phyloP scores from a whole-genome alignment of 2,888 invertebrate genomes.

The Notodonta ziczac region DNA sequence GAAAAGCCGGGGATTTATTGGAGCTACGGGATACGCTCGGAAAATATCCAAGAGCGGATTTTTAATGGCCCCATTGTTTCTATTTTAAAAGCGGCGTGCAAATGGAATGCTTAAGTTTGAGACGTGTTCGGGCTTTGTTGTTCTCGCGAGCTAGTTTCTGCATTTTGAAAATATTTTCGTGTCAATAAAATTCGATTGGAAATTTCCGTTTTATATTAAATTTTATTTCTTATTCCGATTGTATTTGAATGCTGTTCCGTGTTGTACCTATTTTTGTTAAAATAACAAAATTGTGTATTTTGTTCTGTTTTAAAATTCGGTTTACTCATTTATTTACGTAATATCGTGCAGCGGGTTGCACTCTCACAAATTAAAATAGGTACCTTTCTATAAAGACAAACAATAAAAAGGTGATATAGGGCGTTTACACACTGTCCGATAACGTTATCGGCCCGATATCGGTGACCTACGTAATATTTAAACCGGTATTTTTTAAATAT shows the following conservation, averaged over 20 bases:
- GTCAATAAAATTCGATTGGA: neutral
- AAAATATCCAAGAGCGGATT: constrained; percentile 83
- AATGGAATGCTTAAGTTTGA: constrained; percentile 78
- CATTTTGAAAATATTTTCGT: constrained; percentile 1
- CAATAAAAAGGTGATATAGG: too few species aligned
- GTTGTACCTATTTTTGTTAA: too few species aligned
- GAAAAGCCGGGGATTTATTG: constrained; percentile 83
- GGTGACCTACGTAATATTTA: too few species aligned
- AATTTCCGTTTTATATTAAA: constrained; percentile 1
- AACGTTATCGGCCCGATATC: too few species aligned
- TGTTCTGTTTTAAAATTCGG: too few species aligned
- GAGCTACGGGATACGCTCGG: constrained; percentile 80
- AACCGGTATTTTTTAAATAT: too few species aligned
- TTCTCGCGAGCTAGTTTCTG: neutral
- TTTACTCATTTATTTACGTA: too few species aligned
- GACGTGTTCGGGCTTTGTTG: constrained; percentile 28
- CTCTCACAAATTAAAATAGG: too few species aligned
- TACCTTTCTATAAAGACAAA: too few species aligned
- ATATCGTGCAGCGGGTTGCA: too few species aligned
- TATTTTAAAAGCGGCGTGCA: constrained; percentile 82
- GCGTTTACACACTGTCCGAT: too few species aligned
- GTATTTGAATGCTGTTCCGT: neutral
- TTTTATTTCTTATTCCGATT: neutral
- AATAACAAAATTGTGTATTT: too few species aligned
- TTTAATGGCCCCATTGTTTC: constrained; percentile 83